Evolutionary conservation across 2,888 invertebrate genomes (phyloP).

Genomic region (Ypsolopha scabrella): DNA sequence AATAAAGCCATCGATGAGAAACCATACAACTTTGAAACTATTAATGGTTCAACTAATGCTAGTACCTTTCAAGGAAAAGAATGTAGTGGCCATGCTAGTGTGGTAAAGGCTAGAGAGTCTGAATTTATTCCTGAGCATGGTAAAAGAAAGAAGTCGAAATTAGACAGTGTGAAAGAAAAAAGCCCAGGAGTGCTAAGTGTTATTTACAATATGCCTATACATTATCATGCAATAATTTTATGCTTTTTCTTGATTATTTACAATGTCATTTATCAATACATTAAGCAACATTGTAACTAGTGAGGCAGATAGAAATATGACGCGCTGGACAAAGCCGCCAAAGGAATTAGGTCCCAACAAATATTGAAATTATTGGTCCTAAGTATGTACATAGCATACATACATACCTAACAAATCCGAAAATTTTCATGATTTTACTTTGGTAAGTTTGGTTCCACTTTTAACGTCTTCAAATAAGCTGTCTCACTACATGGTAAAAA

Average conservation of each 20-base stretch:
- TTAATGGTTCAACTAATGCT: constrained; percentile 5
- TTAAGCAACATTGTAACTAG: constrained; percentile 46
- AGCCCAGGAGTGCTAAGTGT: constrained; percentile 38
- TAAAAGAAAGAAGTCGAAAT: constrained; percentile 17
- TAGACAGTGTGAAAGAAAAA: constrained; percentile 43
- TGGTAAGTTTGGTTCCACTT: no score
- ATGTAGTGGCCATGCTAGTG: constrained; percentile 1
- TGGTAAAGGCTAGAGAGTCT: background rate
- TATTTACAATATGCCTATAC: constrained; percentile 61
- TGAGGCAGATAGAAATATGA: no score
- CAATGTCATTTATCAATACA: constrained; percentile 62
- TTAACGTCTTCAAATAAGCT: no score
- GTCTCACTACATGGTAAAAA: constrained; percentile 23
- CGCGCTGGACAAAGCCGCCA: no score
- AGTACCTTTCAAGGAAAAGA: constrained; percentile 14
- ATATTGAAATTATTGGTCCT: no score
- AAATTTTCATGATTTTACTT: no score
- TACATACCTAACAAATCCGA: no score
- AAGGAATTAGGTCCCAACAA: no score
- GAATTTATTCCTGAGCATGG: background rate
- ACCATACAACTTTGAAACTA: constrained; percentile 3
- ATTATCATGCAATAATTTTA: constrained; percentile 63
- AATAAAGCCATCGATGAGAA: constrained; percentile 8
- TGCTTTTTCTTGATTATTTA: constrained; percentile 66
- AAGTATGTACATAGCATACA: no score